Conservation (phyloP, 2,888 invertebrate genomes). For the Labia minor region DNA sequence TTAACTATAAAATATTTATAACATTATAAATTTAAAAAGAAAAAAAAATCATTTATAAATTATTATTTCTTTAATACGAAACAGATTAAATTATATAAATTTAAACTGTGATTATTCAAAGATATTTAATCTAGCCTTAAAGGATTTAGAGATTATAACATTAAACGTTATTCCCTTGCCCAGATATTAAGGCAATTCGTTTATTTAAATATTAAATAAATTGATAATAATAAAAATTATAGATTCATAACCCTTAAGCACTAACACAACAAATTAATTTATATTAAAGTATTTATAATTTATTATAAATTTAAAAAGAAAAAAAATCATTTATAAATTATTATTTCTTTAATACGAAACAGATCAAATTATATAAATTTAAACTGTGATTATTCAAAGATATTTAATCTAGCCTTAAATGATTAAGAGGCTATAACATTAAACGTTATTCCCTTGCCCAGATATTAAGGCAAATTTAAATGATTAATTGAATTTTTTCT, state of each 20-base stretch:
- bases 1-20: constrained; percentile 5
- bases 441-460: constrained; percentile 24
- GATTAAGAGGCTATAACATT: constrained; percentile 21
- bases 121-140: constrained; percentile 35
- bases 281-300: too few species aligned
- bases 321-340: too few species aligned
- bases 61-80: constrained; percentile 36
- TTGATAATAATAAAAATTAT: too few species aligned
- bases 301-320: constrained; percentile 13
- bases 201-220: constrained; percentile 18
- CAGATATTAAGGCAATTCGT: constrained; percentile 23
- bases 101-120: constrained; percentile 34
- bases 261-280: constrained; percentile 1
- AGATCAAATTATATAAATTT: constrained; percentile 28
- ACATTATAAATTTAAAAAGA: constrained; percentile 13
- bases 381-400: constrained; percentile 35
- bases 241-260: too few species aligned
- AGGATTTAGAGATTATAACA: constrained; percentile 22
- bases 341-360: constrained; percentile 36
- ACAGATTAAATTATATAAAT: constrained; percentile 30
- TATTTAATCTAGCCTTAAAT: constrained; percentile 35
- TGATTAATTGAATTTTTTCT: background rate
- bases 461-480: constrained; percentile 17
- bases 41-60: too few species aligned
- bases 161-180: constrained; percentile 22